Evolutionary conservation across 2,888 invertebrate genomes (phyloP).

Genomic region (Xylota segnis): DNA sequence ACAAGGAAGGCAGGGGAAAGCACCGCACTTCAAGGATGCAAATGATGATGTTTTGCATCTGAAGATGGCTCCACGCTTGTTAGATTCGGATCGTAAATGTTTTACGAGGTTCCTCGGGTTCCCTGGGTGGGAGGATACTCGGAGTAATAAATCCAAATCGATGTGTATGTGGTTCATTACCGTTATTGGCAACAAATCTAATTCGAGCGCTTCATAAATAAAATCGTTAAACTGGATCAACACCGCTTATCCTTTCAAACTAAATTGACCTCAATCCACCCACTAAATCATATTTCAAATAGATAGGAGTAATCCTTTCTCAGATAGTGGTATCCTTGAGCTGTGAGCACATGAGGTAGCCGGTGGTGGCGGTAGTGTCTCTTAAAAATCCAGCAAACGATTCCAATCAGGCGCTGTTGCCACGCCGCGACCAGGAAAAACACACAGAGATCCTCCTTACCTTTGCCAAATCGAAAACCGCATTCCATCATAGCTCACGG

Average conservation of each 20-base stretch:
- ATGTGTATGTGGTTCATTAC: slow-evolving; percentile 29
- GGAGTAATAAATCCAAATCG: slow-evolving; percentile 20
- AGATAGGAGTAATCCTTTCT: slow-evolving; percentile 21
- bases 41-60: slow-evolving; percentile 39
- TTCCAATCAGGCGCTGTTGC: slow-evolving; percentile 43
- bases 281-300: slow-evolving; percentile 59
- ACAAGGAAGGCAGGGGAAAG: neutral
- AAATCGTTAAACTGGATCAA: slow-evolving; percentile 47
- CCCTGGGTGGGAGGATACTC: neutral
- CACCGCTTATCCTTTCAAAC: slow-evolving; percentile 46
- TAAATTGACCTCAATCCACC: slow-evolving; percentile 59
- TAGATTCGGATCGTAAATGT: slow-evolving; percentile 24
- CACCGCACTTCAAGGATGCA: slow-evolving; percentile 29
- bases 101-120: slow-evolving; percentile 26
- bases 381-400: slow-evolving; percentile 24
- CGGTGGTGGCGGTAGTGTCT: neutral
- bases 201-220: slow-evolving; percentile 42
- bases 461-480: slow-evolving; percentile 68
- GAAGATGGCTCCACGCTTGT: slow-evolving; percentile 10
- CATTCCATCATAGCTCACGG: slow-evolving; percentile 50
- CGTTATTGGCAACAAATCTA: slow-evolving; percentile 35
- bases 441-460: slow-evolving; percentile 37
- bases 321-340: slow-evolving; percentile 17
- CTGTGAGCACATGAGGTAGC: slow-evolving; percentile 21
- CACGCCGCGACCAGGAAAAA: neutral